Conservation (phyloP, 2,888 invertebrate genomes). For the Plusia festucae region DNA sequence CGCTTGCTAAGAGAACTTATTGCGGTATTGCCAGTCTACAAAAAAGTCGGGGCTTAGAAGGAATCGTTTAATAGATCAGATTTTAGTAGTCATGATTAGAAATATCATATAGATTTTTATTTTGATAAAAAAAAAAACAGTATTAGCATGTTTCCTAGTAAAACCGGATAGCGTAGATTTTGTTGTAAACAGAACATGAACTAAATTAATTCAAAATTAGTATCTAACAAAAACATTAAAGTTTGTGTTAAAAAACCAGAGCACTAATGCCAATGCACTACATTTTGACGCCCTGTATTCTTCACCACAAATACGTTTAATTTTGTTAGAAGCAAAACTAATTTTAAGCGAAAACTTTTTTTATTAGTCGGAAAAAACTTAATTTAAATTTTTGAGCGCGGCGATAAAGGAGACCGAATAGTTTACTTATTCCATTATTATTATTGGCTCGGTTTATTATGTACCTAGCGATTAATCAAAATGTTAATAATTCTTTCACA, state of each 20-base stretch:
- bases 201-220: constrained; percentile 1
- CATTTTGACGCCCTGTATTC: neutral
- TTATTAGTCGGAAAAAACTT: no score
- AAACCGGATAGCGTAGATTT: constrained; percentile 4
- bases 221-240: neutral
- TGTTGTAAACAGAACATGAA: neutral
- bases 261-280: neutral
- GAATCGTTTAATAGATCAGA: neutral
- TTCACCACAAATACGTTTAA: neutral
- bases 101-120: neutral
- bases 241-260: neutral
- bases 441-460: no score
- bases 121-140: constrained; percentile 4
- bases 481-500: neutral
- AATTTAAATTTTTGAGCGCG: no score
- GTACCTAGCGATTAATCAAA: neutral
- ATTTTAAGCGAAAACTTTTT: no score
- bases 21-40: neutral
- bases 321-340: no score
- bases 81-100: no score
- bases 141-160: neutral
- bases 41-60: neutral
- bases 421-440: no score
- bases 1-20: neutral
- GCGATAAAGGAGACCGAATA: no score